Conservation (phyloP, 2,888 invertebrate species). For the Zaprionus bogoriensis region DNA sequence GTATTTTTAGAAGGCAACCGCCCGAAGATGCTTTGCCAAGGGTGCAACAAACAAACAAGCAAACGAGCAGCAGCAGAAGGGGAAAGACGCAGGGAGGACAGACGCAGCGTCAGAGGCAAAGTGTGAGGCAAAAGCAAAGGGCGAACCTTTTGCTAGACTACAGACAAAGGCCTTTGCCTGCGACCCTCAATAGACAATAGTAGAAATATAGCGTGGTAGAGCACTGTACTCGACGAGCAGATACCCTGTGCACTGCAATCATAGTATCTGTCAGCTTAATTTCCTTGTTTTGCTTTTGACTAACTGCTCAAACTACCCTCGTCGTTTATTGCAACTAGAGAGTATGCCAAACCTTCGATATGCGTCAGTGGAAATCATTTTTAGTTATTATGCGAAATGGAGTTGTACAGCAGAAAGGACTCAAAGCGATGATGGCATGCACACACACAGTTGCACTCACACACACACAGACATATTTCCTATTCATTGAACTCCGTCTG, state of each 20-base stretch:
- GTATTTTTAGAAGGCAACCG: constrained; percentile 26
- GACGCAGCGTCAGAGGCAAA: not conserved
- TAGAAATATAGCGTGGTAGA: too few relatives aligned
- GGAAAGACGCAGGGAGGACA: constrained; percentile 6
- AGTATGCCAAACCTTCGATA: constrained; percentile 10
- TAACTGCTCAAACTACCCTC: not conserved
- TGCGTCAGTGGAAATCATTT: constrained; percentile 13
- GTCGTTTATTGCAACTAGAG: not conserved
- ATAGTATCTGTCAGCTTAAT: not conserved
- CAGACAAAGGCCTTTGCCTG: constrained; percentile 36
- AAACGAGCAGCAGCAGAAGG: not conserved
- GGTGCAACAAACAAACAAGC: constrained; percentile 47
- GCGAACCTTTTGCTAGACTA: constrained; percentile 14
- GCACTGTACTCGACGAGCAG: not conserved
- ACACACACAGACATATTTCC: constrained; percentile 41
- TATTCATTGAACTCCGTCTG: constrained; percentile 65
- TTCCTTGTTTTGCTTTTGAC: too few relatives aligned
- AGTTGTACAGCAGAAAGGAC: not conserved
- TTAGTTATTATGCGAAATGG: constrained; percentile 20
- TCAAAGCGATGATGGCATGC: not conserved
- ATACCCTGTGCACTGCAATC: not conserved
- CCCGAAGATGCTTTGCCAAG: constrained; percentile 13
- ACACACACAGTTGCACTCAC: constrained; percentile 1
- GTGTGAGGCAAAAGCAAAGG: constrained; percentile 4
- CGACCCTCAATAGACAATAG: constrained; percentile 1